Evolutionary conservation across 1,140 invertebrate species (phyloP).

Genomic region (Drosophila nasuta): DNA sequence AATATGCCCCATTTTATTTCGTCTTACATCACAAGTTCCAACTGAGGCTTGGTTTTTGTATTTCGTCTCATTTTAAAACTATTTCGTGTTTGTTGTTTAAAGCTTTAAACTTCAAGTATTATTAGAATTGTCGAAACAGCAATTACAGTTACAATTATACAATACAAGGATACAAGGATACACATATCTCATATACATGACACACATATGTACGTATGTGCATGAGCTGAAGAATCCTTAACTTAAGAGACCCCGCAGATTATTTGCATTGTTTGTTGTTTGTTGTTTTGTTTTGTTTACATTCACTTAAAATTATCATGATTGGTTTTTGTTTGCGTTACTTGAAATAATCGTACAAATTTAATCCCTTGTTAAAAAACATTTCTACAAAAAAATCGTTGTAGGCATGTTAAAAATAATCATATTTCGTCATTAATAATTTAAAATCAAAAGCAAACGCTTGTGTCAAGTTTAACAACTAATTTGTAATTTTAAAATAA

Average conservation of each 20-base stretch:
- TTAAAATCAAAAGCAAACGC: slow-evolving; percentile 20
- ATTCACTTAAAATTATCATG: slow-evolving; percentile 40
- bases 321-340: slow-evolving; percentile 37
- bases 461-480: slow-evolving; percentile 47
- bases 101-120: slow-evolving; percentile 22
- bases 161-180: slow-evolving; percentile 55
- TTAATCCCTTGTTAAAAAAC: slow-evolving; percentile 79
- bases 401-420: slow-evolving; percentile 41
- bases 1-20: slow-evolving; percentile 21
- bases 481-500: slow-evolving; percentile 61
- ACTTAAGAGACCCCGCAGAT: slow-evolving; percentile 40
- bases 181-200: slow-evolving; percentile 41
- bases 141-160: slow-evolving; percentile 70
- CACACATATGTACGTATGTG: slow-evolving; percentile 35
- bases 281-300: slow-evolving; percentile 19
- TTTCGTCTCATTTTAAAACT: slow-evolving; percentile 18
- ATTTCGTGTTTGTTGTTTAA: slow-evolving; percentile 20
- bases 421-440: slow-evolving; percentile 25
- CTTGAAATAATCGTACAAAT: slow-evolving; percentile 70
- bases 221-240: slow-evolving; percentile 13
- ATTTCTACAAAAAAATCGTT: slow-evolving; percentile 38
- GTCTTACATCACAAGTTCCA: slow-evolving; percentile 47
- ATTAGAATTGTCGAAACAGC: slow-evolving; percentile 40
- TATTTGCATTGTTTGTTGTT: slow-evolving; percentile 38
- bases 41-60: slow-evolving; percentile 36